Base-by-base conservation (phyloP, 2,888 invertebrate genomes). In the Cepaea hortensis region DNA sequence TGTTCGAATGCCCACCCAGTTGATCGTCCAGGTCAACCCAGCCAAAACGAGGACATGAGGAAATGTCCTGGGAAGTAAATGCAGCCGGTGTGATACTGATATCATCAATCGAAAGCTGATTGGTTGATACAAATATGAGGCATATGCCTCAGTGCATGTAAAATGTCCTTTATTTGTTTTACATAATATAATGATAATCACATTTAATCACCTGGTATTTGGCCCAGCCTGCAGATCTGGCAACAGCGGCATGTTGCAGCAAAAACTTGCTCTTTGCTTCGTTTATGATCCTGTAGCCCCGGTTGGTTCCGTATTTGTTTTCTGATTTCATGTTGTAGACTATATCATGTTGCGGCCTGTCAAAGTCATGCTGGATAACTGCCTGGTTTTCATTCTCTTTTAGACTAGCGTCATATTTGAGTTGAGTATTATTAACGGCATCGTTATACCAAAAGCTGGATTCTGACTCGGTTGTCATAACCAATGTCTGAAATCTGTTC, bases 161-260 rank as follows among this genome's bases (percentile, higher is more conserved):
- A 35, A 35, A 35, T 35, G 35, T 35, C 35, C 35, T 35, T 35
- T 35, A 35, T 35, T 35, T 35, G 35, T 35, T 55, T 6, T 55
- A 55, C 75, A 75, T 46, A 5, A 75, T 15, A 75, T n/a, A 75
- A 75, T 15, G 15, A 75, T 6, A 11, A 23, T 15, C 4, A 23
- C 5, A 35, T 6, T 4, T 79, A 55, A 77, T 80, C 18, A 86
- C 86, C 86, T 86, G 86, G 35, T 86, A 86, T 62, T 75, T 90
- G 0, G 92, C 92, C 93, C 93, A 94, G 7, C 88, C 88, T 4
- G 92, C 92, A 0, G 91, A 91, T 76, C 90, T 88, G 0, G 90
- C 89, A n/a, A 91, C 89, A n/a, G 87, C 72, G 11, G 88, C 88
- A 7, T 91, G 88, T 23, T 90, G 88, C 5, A 92, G 88, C 23